phyloP scores from a whole-genome alignment of 2,113 vertebrate genomes.

The Gymnorhina tibicen region DNA sequence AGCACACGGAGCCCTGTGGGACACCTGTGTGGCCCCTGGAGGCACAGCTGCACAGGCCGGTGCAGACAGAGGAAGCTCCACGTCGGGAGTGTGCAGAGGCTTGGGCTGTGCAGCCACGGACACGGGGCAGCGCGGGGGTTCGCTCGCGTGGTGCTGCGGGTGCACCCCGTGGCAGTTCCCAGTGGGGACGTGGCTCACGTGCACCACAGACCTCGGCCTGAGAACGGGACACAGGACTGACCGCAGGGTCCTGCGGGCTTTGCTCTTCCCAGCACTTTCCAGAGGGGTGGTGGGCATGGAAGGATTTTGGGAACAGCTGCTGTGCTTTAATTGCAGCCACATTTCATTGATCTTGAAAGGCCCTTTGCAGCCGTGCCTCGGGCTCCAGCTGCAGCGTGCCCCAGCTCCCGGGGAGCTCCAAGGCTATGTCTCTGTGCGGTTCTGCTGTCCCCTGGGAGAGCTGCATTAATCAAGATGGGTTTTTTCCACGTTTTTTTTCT shows the following conservation, averaged over 20 bases:
- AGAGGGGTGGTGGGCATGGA: accelerated
- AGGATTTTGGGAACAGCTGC: neutral
- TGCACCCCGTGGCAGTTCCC: accelerated
- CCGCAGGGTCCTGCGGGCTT: accelerated
- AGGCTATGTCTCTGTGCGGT: neutral
- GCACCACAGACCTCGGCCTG: neutral
- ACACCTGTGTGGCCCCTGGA: neutral
- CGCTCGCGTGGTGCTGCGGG: accelerated
- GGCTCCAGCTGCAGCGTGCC: neutral
- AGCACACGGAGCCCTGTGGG: accelerated
- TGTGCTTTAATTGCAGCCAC: neutral
- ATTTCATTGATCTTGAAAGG: neutral
- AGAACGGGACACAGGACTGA: no score
- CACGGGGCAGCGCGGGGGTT: accelerated
- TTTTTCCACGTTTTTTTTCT: accelerated
- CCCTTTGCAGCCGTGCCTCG: accelerated
- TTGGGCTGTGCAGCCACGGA: accelerated
- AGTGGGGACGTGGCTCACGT: neutral
- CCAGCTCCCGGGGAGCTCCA: accelerated
- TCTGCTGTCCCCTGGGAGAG: neutral
- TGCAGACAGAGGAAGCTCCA: neutral
- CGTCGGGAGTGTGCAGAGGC: accelerated
- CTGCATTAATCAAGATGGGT: neutral
- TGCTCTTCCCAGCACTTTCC: neutral
- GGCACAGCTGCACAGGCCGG: neutral